Base-by-base conservation (phyloP, 2,888 invertebrate species). In the Leucoptera coffeella region DNA sequence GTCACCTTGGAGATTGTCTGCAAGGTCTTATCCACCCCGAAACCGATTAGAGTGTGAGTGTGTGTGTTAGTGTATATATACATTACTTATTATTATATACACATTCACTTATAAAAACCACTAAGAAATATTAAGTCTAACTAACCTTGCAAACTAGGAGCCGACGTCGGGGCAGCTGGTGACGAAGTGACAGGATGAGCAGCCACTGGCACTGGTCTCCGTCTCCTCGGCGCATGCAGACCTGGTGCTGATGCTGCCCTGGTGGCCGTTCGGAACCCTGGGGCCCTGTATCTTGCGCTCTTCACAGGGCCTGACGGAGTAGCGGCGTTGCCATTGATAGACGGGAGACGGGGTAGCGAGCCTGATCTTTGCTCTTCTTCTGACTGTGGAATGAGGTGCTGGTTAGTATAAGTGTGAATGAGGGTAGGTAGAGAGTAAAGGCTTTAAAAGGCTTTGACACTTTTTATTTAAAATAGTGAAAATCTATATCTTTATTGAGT, bases 241-340 rank as follows among this genome's bases (percentile, higher is more conserved):
- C 86, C 85, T 2, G 85, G 83, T 0, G 84, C 83, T 11, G 83
- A 84, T 6, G 82, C 78, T 1, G 86, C 82, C 15, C 87, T 67
- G 38, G 86, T 86, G 1, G 85, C 82, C 22, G 84, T 75, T 17
- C 78, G 75, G 58, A 84, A 85, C 2, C 86, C 89, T 0, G 90
- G 89, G 2, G 91, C 88, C 4, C 91, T 73, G 52, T 91, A 91
- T 20, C 91, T 73, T 22, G 90, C 90, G 27, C 89, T 90, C 49
- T 90, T 90, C 23, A 87, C 89, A 34, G 82, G 56, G 21, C 74
- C 73, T 3, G 67, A 85, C 29, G 82, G 53, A 20, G 56, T 65
- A 3, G 73, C 58, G 45, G 53, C 40, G 49, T 72, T 40, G 5
- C 51, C 60, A 8, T 60, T 52, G 36, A 65, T 46, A 1, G 67